Evolutionary conservation across 2,113 vertebrate species (phyloP), one percentile per base, ranked within the genome.

Genomic region (Petrocephalus microphthalmus): DNA sequence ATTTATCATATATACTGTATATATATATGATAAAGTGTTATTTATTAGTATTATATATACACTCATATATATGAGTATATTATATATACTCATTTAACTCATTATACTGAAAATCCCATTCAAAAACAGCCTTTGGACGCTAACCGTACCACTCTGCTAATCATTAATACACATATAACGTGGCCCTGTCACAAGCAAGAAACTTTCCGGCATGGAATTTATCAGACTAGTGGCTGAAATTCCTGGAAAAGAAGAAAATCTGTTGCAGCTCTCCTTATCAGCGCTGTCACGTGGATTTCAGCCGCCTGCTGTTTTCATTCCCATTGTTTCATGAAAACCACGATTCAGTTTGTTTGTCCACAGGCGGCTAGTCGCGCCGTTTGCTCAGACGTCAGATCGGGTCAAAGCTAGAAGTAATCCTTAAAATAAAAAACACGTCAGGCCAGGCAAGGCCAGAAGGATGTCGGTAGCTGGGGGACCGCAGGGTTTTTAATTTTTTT

Each of bases 261-360:
- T 45, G 8, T 83, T 83, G n/a, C 52, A 51, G 82, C n/a, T 84
- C 22, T 52, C n/a, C 42, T 84, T 51, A 84, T 84, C 45, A 49
- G 45, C 51, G 15, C 51, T 84, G 11, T 22, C 15, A 25, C 82
- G 20, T 11, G 22, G 15, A 51, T 51, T 84, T 49, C 82, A n/a
- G 45, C n/a, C 82, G 51, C 45, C n/a, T 84, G 3, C 49, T 49
- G 49, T 84, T 84, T 84, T 51, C 8, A n/a, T 51, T 51, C 8
- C 25, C 82, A 84, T 29, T 84, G 82, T 84, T 84, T 84, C 3
- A 84, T 19, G 71, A 74, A 74, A 74, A 74, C 71, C 71, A 42
- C 29, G 15, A 74, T 74, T 37, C 17, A 74, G 33, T 6, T 37
- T 74, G 71, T 74, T 74, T 74, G 67, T 33, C 15, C 29, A 37